Conservation (phyloP, 1,140 invertebrate genomes). For the Zelostemma sp. region DNA sequence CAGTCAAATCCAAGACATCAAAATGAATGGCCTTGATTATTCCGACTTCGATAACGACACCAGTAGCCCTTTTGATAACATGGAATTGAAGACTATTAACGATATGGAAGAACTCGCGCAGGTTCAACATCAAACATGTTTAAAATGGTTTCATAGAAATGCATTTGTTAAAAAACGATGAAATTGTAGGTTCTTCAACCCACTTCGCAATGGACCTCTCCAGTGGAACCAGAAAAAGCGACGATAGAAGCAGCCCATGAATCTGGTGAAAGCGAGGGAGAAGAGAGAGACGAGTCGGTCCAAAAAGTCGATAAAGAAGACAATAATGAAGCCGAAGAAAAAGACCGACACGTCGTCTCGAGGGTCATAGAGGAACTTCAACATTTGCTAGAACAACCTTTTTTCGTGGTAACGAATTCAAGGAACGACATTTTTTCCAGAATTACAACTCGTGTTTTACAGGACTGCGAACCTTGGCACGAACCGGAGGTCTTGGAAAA, state of each 20-base stretch:
- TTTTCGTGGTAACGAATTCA: constrained; percentile 61
- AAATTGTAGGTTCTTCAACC: constrained; percentile 61
- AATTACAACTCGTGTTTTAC: constrained; percentile 17
- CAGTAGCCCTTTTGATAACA: constrained; percentile 91
- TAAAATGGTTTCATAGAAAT: constrained; percentile 5
- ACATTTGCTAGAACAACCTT: constrained; percentile 74
- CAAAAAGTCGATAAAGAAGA: constrained; percentile 58
- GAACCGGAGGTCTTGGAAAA: constrained; percentile 55
- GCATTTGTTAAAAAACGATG: not conserved
- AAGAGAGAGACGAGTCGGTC: constrained; percentile 50
- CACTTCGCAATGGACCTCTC: constrained; percentile 59
- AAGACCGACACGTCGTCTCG: constrained; percentile 77
- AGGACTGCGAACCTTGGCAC: constrained; percentile 67
- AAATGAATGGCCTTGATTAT: constrained; percentile 69
- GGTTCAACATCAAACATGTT: constrained; percentile 39
- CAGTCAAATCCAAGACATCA: constrained; percentile 55
- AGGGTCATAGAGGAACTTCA: constrained; percentile 80
- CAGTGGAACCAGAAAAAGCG: constrained; percentile 57
- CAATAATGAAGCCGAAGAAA: constrained; percentile 53
- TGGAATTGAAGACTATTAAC: constrained; percentile 91
- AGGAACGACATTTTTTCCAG: not conserved
- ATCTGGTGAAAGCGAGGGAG: constrained; percentile 33
- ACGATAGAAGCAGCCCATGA: constrained; percentile 52
- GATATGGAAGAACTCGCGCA: constrained; percentile 89
- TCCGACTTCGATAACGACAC: constrained; percentile 90